Base-by-base conservation (phyloP, 1,140 invertebrate genomes). In the Glossosoma conforme region DNA sequence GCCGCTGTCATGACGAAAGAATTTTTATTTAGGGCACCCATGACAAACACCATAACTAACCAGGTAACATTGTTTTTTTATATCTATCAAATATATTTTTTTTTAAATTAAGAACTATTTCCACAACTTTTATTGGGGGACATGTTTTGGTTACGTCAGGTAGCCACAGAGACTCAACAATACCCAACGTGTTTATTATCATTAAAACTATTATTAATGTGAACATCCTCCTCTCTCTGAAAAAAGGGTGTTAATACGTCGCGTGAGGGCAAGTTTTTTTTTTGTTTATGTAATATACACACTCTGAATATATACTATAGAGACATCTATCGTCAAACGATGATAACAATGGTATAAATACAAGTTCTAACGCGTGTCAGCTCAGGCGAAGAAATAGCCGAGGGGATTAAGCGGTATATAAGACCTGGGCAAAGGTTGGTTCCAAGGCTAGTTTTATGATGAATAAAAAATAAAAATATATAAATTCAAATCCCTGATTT, bases 21-120 rank as follows among this genome's bases (percentile, higher is more conserved):
- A 2, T 13, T 59, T 0, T 36, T 52, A n/a, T 55, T 59, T 22
- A 36, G 56, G 20, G 44, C 53, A 10, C 38, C 56, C 2, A 36
- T 55, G 18, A 17, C 38, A 1, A 46, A 44, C 18, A 41, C 36
- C n/a, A n/a, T n/a, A n/a, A n/a, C n/a, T 19, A 22, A 54, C 43
- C 33, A 55, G 48, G 56, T 59, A 44, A 36, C 3, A 21, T 19
- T 43, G 41, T 8, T 15, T 19, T 17, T 18, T 40, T 20, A 49
- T 30, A 18, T 46, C n/a, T n/a, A n/a, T n/a, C n/a, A n/a, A n/a
- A n/a, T 20, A 21, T 13, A 6, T 44, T 6, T 8, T 30, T 46
- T 19, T 6, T 13, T 11, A 24, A 10, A 44, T 44, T 10, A 28
- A 6, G 11, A 11, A 44, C 25, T n/a, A 11, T 18, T n/a, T 13